Conservation (phyloP, 2,888 invertebrate genomes). For the Hyalella azteca region DNA sequence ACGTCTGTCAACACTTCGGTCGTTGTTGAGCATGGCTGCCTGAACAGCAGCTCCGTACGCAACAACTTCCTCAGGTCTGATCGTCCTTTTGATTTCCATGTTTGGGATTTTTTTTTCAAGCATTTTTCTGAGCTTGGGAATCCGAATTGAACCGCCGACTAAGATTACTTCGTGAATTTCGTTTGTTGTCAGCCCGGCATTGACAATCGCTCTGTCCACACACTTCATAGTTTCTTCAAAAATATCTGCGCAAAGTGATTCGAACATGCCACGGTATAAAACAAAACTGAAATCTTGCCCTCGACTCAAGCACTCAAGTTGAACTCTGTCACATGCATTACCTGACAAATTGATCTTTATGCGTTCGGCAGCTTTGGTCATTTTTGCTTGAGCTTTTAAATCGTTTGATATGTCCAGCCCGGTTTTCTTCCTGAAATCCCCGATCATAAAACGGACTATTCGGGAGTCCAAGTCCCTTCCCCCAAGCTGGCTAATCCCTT, state of each 20-base stretch:
- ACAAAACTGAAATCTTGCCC: conserved; percentile 96
- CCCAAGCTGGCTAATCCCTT: conserved; percentile 91
- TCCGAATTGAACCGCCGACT: conserved; percentile 94
- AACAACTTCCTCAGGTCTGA: conserved; percentile 96
- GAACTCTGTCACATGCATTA: conserved; percentile 62
- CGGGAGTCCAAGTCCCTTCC: conserved; percentile 80
- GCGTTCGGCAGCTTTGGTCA: conserved; percentile 81
- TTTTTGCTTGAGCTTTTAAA: conserved; percentile 68
- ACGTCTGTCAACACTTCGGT: background rate
- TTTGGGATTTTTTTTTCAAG: conserved; percentile 76
- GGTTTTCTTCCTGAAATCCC: conserved; percentile 68
- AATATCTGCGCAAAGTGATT: conserved; percentile 71
- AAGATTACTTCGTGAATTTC: conserved; percentile 69
- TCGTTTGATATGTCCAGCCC: conserved; percentile 67
- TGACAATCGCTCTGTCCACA: conserved; percentile 71
- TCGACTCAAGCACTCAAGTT: conserved; percentile 93
- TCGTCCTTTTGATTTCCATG: conserved; percentile 70
- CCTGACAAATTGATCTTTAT: conserved; percentile 66
- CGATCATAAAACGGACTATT: conserved; percentile 71
- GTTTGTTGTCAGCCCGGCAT: conserved; percentile 70
- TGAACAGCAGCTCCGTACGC: conserved; percentile 73
- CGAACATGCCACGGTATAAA: conserved; percentile 87
- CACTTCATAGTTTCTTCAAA: conserved; percentile 72
- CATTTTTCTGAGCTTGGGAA: conserved; percentile 96
- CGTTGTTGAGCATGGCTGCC: conserved; percentile 63